These are phyloP conservation scores for Haliclona indistincta DNA, from an alignment of 37 sponge, comb jelly and placozoan genomes.

Conservation along the genomic window DNA sequence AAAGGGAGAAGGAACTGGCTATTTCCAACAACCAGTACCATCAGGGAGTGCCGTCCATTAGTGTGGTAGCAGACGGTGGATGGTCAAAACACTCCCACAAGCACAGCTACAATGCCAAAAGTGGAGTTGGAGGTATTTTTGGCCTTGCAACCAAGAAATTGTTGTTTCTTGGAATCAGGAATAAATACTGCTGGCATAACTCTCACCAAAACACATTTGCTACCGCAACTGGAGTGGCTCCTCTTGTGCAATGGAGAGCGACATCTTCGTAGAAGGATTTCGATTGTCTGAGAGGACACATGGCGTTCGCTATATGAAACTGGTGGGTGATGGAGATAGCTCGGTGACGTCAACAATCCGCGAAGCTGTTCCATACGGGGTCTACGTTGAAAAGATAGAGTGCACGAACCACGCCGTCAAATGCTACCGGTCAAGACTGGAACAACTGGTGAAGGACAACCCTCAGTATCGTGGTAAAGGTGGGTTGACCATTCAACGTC, in stretches of 20 bases:
- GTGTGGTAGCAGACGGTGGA: slow-evolving; percentile 36
- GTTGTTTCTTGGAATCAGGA: slow-evolving; percentile 16
- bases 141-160: slow-evolving; percentile 3
- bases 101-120: not conserved
- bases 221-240: slow-evolving; percentile 29
- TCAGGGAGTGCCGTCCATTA: slow-evolving; percentile 22
- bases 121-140: not conserved
- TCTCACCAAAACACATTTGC: slow-evolving; percentile 17
- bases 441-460: slow-evolving; percentile 22
- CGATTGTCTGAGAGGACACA: not conserved
- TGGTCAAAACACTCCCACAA: slow-evolving; percentile 29
- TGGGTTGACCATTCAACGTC: slow-evolving; percentile 10
- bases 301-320: slow-evolving; percentile 1
- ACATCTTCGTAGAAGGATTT: slow-evolving; percentile 33
- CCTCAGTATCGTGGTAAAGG: slow-evolving; percentile 16
- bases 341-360: not conserved
- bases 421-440: slow-evolving; percentile 21
- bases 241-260: slow-evolving; percentile 31
- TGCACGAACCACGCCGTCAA: slow-evolving; percentile 20
- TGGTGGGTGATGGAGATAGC: not conserved
- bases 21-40: not conserved
- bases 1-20: slow-evolving; percentile 10
- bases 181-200: slow-evolving; percentile 30
- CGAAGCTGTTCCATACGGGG: not conserved
- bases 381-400: not conserved